Evolutionary conservation across 2,113 vertebrate species (phyloP), one percentile per base, ranked within the genome.

Genomic region (Microtus richardsoni): DNA sequence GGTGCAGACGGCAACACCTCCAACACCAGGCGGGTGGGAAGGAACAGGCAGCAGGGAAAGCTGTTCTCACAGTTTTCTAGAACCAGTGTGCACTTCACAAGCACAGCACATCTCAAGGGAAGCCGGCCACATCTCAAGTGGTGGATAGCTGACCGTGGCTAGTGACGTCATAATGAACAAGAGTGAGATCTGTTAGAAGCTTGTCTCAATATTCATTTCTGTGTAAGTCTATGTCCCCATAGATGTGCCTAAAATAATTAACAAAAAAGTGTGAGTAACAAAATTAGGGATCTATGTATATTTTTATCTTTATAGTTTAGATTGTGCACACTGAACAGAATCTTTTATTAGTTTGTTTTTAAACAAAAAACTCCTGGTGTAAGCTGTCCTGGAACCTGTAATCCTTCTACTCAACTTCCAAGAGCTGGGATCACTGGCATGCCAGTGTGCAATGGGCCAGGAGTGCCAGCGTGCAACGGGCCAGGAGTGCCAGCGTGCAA

Each of bases 291-390:
- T 85, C 21, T 73, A 60, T 58, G 74, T 83, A 41, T 39, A 83
- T 41, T 41, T 30, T 85, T 36, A 39, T 66, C 80, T 91, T 80
- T 87, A 33, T 39, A n/a, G 74, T 66, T 16, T 73, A 44, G 80
- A 94, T 80, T 64, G 79, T 80, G 79, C 84, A 70, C 77, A 85
- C 24, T 44, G 16, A 95, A 11, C 39, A 94, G 79, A 93, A 73
- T 19, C 58, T 49, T 47, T 77, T 68, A 16, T 71, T 87, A 16
- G 33, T 17, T 54, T 73, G 68, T 54, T 88, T 73, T 49, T 36
- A 66, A 84, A 84, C n/a, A 84, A 21, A 41, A 33, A 11, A 14
- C 60, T 8, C 39, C 10, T 58, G 1, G 28, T 33, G 44, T 68
- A 24, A 12, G 28, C 83, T 49, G 54, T 82, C 21, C 36, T 39